phyloP scores from a whole-genome alignment of 37 sponge, comb jelly and placozoan species.

The Chondrosia reniformis region DNA sequence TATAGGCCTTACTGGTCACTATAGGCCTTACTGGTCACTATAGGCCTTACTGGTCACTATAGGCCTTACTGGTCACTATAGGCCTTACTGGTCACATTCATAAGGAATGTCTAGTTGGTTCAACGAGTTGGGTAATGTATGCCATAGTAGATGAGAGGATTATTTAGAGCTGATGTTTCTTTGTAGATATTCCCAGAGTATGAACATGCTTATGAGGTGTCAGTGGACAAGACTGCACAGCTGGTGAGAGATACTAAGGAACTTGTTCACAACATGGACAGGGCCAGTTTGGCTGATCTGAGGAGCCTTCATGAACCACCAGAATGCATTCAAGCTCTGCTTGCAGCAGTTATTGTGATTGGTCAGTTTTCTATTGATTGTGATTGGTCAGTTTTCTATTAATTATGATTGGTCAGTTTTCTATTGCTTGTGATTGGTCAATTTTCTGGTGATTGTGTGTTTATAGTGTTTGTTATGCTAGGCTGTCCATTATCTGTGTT shows the following conservation, averaged over 20 bases:
- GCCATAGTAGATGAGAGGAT: not conserved
- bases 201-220: slow-evolving; percentile 45
- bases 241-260: slow-evolving; percentile 26
- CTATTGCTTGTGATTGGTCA: no score
- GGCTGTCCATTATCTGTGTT: not conserved
- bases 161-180: not conserved
- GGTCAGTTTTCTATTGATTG: slow-evolving; percentile 40
- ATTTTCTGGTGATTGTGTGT: no score
- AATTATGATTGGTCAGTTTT: no score
- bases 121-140: not conserved
- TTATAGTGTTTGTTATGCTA: no score
- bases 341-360: slow-evolving; percentile 77
- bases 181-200: slow-evolving; percentile 69
- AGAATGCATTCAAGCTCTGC: slow-evolving; percentile 64
- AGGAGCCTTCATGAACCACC: slow-evolving; percentile 59
- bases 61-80: no score
- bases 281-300: slow-evolving; percentile 58
- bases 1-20: no score
- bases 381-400: no score
- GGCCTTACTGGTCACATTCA: no score
- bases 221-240: slow-evolving; percentile 28
- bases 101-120: not conserved
- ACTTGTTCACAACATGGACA: slow-evolving; percentile 49
- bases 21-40: no score
- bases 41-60: no score